A percentile compares a stretch with the other conserved stretches of the same genome.
Evolutionary conservation across 1,140 invertebrate species (phyloP).

Genomic region (Atta texana): DNA sequence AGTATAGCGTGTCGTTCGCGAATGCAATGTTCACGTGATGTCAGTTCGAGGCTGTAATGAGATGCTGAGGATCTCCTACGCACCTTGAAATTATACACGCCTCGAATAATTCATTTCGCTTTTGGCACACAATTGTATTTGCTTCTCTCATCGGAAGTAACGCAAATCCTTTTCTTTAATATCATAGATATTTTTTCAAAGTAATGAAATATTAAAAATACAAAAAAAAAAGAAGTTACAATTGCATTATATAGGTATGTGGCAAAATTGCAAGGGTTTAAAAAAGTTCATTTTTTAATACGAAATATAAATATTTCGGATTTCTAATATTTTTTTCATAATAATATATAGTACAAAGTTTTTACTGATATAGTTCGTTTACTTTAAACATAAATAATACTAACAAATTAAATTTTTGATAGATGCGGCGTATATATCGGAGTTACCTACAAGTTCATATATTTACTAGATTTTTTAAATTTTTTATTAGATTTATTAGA

Average conservation of each 20-base stretch:
- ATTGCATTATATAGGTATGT: neutral
- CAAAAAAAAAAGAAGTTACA: neutral
- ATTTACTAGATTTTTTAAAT: neutral
- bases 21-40: conserved; percentile 37
- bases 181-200: neutral
- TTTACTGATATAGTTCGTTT: no score
- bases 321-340: no score
- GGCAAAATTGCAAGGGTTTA: no score
- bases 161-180: neutral
- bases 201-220: neutral
- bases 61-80: neutral
- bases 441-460: neutral
- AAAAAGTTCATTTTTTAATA: no score
- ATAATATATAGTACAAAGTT: no score
- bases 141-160: neutral
- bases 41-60: conserved; percentile 41
- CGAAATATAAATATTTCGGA: no score
- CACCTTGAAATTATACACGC: conserved; percentile 37
- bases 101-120: conserved; percentile 6
- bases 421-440: no score
- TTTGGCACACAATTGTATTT: conserved; percentile 33
- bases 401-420: no score
- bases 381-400: no score
- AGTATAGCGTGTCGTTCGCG: conserved; percentile 30
- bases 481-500: neutral